Percentiles rank a stretch among this genome's conserved stretches.
Evolutionary conservation across 2,888 invertebrate species (phyloP).

Genomic region (Scotopteryx bipunctaria): DNA sequence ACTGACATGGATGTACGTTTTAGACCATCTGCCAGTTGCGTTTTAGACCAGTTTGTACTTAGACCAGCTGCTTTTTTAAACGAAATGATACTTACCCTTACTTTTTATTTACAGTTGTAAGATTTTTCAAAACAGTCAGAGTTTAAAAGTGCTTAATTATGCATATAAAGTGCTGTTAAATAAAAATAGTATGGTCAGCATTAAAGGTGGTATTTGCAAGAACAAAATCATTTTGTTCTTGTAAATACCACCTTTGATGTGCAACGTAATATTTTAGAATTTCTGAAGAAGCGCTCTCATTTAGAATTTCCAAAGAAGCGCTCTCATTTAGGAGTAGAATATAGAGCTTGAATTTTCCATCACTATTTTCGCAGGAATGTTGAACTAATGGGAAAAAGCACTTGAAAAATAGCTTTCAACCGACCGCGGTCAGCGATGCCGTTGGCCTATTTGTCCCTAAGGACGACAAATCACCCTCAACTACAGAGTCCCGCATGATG

Average conservation of each 20-base stretch:
- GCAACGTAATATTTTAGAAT: neutral
- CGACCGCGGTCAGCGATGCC: conserved; percentile 35
- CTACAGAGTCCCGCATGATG: conserved; percentile 47
- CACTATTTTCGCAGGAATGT: neutral
- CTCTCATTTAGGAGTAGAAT: neutral
- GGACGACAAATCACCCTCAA: conserved; percentile 51
- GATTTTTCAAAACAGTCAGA: no score
- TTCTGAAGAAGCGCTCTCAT: neutral
- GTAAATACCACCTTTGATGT: neutral
- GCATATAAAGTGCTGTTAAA: no score
- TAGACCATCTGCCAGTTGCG: no score
- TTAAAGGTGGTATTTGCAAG: no score
- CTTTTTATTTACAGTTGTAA: no score
- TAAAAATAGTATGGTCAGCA: no score
- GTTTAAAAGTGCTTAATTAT: no score
- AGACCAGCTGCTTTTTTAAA: no score
- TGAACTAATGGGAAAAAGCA: conserved; percentile 34
- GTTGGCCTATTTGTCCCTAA: conserved; percentile 44
- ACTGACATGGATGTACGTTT: no score
- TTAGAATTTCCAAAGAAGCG: neutral
- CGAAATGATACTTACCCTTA: no score
- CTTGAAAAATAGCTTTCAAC: conserved; percentile 33
- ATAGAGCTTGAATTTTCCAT: neutral
- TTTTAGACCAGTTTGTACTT: no score
- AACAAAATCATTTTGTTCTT: no score